phyloP scores from a whole-genome alignment of 1,140 invertebrate species.

The Dreissena polymorpha region DNA sequence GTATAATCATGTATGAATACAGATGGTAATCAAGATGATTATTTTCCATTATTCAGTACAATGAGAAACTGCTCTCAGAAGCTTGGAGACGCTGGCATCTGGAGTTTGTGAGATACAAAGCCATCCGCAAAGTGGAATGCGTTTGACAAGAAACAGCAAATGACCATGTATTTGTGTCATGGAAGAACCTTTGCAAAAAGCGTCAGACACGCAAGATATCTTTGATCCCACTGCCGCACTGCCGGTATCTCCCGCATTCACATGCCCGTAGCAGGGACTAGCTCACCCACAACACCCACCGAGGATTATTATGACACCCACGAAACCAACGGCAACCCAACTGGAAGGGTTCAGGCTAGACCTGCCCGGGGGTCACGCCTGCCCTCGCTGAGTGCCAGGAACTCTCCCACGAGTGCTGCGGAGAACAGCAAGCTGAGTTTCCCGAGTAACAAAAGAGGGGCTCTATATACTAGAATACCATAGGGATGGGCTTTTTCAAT shows the following conservation, averaged over 20 bases:
- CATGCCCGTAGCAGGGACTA: constrained; percentile 3
- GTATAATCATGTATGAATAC: too few species aligned
- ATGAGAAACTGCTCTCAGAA: constrained; percentile 12
- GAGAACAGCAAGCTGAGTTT: constrained; percentile 21
- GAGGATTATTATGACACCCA: too few species aligned
- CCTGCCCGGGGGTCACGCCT: not conserved
- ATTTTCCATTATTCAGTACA: not conserved
- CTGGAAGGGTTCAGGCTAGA: too few species aligned
- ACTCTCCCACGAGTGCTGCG: constrained; percentile 29
- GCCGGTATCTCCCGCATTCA: constrained; percentile 34
- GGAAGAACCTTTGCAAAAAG: constrained; percentile 44
- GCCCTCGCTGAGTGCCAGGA: constrained; percentile 35
- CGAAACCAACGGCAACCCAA: too few species aligned
- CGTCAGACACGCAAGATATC: not conserved
- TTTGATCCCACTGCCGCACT: constrained; percentile 52
- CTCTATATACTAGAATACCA: constrained; percentile 23
- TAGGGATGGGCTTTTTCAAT: too few species aligned
- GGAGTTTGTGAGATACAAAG: constrained; percentile 27
- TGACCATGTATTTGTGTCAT: constrained; percentile 47
- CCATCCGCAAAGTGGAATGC: constrained; percentile 38
- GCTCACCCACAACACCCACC: constrained; percentile 34
- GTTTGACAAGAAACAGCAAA: constrained; percentile 43
- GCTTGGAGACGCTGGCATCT: constrained; percentile 48
- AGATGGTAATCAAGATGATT: too few species aligned
- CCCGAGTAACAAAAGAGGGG: constrained; percentile 6